Evolutionary conservation across 2,888 invertebrate species (phyloP).

Genomic region (Romanomermis culicivorax): DNA sequence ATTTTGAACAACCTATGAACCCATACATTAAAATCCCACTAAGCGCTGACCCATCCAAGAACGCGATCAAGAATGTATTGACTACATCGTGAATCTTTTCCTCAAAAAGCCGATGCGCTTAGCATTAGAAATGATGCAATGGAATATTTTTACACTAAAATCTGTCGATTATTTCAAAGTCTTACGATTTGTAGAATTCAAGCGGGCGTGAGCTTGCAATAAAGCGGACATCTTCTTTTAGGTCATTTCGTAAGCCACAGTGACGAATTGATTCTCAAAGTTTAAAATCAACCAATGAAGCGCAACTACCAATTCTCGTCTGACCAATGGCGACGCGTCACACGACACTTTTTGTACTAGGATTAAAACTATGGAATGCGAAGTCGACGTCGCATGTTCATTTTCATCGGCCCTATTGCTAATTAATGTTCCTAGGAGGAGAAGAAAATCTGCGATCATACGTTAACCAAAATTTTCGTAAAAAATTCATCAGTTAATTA

Average conservation of each 20-base stretch:
- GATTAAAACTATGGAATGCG: constrained; percentile 71
- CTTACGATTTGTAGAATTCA: too few relatives aligned
- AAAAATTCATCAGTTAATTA: too few relatives aligned
- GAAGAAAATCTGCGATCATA: too few relatives aligned
- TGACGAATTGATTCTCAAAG: constrained; percentile 56
- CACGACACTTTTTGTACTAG: constrained; percentile 51
- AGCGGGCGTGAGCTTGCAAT: neutral
- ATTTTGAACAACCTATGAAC: too few relatives aligned
- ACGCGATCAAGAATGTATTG: too few relatives aligned
- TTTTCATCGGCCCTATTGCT: constrained; percentile 22
- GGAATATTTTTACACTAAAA: too few relatives aligned
- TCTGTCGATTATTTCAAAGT: too few relatives aligned
- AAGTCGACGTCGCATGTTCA: constrained; percentile 39
- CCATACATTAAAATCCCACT: neutral
- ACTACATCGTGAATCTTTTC: too few relatives aligned
- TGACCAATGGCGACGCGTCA: constrained; percentile 70
- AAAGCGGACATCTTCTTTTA: constrained; percentile 11
- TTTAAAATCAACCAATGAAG: constrained; percentile 53
- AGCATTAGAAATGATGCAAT: too few relatives aligned
- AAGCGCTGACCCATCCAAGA: neutral
- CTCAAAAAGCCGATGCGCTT: too few relatives aligned
- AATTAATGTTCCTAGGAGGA: constrained; percentile 10
- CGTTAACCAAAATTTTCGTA: too few relatives aligned
- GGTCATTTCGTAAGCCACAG: constrained; percentile 15
- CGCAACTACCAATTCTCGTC: constrained; percentile 45